These are phyloP conservation scores for Barbus barbus DNA, from an alignment of 2,113 vertebrate species.

Conservation along the genomic window DNA sequence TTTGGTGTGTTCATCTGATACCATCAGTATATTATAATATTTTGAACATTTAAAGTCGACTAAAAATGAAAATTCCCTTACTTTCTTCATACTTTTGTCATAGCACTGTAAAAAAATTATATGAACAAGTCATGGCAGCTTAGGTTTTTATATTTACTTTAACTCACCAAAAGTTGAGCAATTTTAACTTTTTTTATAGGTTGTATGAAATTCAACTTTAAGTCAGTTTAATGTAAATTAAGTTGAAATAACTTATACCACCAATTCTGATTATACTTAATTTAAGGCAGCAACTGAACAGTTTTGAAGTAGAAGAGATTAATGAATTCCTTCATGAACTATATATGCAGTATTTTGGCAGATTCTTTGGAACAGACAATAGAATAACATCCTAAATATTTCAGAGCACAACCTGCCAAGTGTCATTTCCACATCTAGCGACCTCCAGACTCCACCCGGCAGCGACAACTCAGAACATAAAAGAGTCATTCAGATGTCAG, in stretches of 20 bases:
- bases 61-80: background rate
- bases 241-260: too few species aligned
- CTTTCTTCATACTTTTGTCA: too few species aligned
- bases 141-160: too few species aligned
- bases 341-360: background rate
- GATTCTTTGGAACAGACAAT: background rate
- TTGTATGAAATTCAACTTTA: too few species aligned
- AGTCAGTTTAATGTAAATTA: too few species aligned
- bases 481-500: conserved; percentile 6
- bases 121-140: too few species aligned
- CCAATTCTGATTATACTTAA: too few species aligned
- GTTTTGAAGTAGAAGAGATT: too few species aligned
- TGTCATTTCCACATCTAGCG: background rate
- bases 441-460: background rate
- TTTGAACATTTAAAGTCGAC: background rate
- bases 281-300: too few species aligned
- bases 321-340: background rate
- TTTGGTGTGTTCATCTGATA: background rate
- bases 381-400: background rate
- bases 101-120: too few species aligned
- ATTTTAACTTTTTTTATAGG: too few species aligned
- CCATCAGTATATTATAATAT: background rate
- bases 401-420: background rate
- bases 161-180: too few species aligned
- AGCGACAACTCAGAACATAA: background rate